A percentile compares a stretch with the other conserved stretches of the same genome.
Conservation (phyloP, 2,113 vertebrate species). For the Bos javanicus region DNA sequence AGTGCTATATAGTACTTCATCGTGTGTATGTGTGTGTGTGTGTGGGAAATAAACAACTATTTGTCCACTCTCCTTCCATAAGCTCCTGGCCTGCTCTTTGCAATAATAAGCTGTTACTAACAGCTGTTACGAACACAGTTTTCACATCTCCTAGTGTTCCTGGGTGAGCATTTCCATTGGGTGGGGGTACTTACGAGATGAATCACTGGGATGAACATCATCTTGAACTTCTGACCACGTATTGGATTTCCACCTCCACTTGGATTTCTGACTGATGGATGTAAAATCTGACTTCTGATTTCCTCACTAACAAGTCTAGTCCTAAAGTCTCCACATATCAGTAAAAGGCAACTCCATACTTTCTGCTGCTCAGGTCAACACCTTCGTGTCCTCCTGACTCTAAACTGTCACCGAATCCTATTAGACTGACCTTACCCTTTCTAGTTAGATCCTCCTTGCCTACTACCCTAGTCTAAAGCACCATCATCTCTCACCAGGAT, state of each 20-base stretch:
- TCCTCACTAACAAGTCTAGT: neutral
- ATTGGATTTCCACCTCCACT: neutral
- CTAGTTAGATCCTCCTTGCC: neutral
- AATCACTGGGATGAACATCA: neutral
- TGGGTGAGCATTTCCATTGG: neutral
- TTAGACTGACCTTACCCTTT: neutral
- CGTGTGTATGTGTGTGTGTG: rapidly evolving
- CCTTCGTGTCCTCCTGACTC: neutral
- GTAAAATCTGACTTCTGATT: neutral
- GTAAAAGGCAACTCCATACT: neutral
- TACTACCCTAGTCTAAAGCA: neutral
- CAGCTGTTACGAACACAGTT: neutral
- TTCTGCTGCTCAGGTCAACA: neutral
- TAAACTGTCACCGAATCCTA: neutral
- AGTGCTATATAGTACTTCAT: neutral
- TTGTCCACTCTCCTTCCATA: neutral
- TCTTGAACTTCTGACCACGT: neutral
- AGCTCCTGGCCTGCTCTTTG: neutral
- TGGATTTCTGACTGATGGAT: neutral
- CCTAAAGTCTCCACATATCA: neutral
- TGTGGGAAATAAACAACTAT: neutral
- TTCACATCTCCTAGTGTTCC: neutral
- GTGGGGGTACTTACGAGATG: neutral
- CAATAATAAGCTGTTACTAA: neutral
- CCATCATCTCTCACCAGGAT: neutral